Evolutionary conservation across 2,113 vertebrate species (phyloP).

Genomic region (Ariopsis seemanni): DNA sequence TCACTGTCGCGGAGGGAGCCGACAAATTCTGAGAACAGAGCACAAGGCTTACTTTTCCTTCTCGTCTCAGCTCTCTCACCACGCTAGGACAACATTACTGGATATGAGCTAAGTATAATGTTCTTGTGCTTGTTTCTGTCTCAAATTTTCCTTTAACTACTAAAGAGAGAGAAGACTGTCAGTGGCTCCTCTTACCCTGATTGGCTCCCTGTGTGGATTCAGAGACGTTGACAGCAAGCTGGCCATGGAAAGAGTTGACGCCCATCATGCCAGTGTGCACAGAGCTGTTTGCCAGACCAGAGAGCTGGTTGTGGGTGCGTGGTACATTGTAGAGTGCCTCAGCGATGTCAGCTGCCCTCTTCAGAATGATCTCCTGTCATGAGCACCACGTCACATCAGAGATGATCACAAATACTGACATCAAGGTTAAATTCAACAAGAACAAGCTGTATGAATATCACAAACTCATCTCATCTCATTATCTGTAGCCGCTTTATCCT

Average conservation of each 20-base stretch:
- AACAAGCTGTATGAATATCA: background rate
- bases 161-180: background rate
- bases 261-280: constrained; percentile 95
- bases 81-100: constrained; percentile 29
- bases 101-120: too few relatives aligned
- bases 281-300: constrained; percentile 83
- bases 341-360: constrained; percentile 95
- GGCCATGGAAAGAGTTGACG: constrained; percentile 95
- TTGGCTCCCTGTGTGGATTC: constrained; percentile 89
- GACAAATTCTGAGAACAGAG: constrained; percentile 30
- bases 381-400: constrained; percentile 12
- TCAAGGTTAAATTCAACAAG: background rate
- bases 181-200: constrained; percentile 80
- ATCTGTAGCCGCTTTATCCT: too few relatives aligned
- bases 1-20: constrained; percentile 69
- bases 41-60: constrained; percentile 46
- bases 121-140: background rate
- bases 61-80: constrained; percentile 51
- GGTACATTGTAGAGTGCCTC: constrained; percentile 98
- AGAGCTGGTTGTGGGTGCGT: constrained; percentile 93
- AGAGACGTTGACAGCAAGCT: constrained; percentile 93
- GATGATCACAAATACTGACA: background rate
- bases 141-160: background rate
- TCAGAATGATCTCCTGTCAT: constrained; percentile 92
- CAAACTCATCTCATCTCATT: too few relatives aligned